Evolutionary conservation across 2,797 vertebrate species (phyloP).

Genomic region (Malacoraja senta): DNA sequence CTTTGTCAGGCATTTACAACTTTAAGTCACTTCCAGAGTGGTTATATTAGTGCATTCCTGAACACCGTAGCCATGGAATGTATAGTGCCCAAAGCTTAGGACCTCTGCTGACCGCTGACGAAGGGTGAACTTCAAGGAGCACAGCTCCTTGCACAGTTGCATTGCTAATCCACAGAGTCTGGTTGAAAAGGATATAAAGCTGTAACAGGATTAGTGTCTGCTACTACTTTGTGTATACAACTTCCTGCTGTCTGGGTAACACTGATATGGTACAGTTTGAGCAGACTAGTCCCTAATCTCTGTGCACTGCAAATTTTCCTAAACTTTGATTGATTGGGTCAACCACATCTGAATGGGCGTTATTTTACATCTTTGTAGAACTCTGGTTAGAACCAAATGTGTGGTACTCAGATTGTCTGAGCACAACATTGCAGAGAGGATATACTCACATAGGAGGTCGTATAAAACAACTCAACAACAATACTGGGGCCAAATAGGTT

Average conservation of each 20-base stretch:
- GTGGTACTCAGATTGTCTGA: background rate
- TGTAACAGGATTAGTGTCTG: slow-evolving; percentile 23
- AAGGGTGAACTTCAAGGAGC: background rate
- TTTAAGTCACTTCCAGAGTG: background rate
- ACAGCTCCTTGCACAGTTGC: background rate
- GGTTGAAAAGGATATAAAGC: background rate
- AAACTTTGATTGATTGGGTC: background rate
- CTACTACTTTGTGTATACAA: background rate
- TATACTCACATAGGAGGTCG: too few species aligned
- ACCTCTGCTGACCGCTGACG: background rate
- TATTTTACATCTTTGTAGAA: too few species aligned
- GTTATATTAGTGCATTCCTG: too few species aligned
- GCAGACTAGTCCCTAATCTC: background rate
- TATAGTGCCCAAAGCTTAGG: background rate
- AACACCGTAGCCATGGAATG: background rate
- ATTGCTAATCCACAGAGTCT: background rate
- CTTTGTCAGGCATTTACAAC: background rate
- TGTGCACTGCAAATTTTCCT: background rate
- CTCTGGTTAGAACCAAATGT: background rate
- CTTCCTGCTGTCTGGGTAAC: background rate
- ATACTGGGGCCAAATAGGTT: too few species aligned
- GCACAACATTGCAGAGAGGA: background rate
- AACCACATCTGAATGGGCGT: background rate
- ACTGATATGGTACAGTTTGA: slow-evolving; percentile 22
- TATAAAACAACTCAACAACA: too few species aligned